A percentile compares a stretch with the other conserved stretches of the same genome.
Conservation (phyloP, 2,797 vertebrate species). For the Aldrovandia affinis region DNA sequence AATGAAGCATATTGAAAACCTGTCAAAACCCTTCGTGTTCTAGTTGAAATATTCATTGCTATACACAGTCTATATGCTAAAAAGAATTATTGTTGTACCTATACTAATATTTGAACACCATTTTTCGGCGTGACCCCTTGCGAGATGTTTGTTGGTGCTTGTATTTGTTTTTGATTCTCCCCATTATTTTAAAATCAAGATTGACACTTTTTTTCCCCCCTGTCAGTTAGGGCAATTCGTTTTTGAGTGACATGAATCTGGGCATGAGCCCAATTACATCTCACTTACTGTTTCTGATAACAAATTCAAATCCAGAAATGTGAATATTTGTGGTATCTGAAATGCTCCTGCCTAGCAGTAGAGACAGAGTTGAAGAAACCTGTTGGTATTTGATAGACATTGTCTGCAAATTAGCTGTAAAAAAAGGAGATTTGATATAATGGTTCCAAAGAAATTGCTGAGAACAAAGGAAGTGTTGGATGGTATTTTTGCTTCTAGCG, state of each 20-base stretch:
- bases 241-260: slow-evolving; percentile 2
- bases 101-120: neutral
- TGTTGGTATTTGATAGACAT: neutral
- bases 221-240: neutral
- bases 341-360: neutral
- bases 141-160: neutral
- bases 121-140: neutral
- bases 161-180: neutral
- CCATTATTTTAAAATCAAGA: neutral
- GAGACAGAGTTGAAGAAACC: neutral
- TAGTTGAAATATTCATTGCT: neutral
- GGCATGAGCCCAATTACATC: neutral
- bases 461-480: slow-evolving; percentile 1
- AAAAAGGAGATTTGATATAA: slow-evolving; percentile 1
- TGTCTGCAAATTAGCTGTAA: neutral
- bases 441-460: neutral
- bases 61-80: neutral
- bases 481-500: neutral
- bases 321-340: neutral
- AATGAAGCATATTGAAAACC: neutral
- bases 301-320: neutral
- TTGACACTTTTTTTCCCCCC: neutral
- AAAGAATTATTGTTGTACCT: neutral
- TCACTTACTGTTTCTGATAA: neutral
- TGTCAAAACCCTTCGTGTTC: neutral